Conservation (phyloP, 2,888 invertebrate genomes). For the Sabellastarte sp. region DNA sequence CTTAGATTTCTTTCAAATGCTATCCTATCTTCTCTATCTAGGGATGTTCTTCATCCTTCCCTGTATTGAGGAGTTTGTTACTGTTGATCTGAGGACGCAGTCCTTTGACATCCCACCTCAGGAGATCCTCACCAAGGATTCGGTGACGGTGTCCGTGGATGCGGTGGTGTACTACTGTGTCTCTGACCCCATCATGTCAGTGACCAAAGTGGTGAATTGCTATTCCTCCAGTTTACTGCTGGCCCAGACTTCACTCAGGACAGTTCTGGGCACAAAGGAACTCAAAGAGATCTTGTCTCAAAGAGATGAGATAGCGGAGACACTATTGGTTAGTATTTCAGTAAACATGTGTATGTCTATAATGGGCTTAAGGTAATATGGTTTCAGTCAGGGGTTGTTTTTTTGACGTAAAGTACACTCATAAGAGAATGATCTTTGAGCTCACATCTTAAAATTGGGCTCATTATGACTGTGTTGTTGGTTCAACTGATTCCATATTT, state of each 20-base stretch:
- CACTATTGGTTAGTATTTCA: slow-evolving; percentile 48
- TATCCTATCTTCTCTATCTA: slow-evolving; percentile 10
- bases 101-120: slow-evolving; percentile 57
- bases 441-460: too few relatives aligned
- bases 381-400: too few relatives aligned
- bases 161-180: slow-evolving; percentile 38
- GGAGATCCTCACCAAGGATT: slow-evolving; percentile 53
- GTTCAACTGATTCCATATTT: too few relatives aligned
- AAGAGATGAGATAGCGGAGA: slow-evolving; percentile 47
- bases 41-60: slow-evolving; percentile 41
- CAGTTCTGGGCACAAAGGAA: slow-evolving; percentile 43
- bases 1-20: neutral
- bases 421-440: too few relatives aligned
- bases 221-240: slow-evolving; percentile 49
- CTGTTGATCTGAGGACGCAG: slow-evolving; percentile 41
- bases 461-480: too few relatives aligned
- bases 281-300: slow-evolving; percentile 51
- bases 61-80: slow-evolving; percentile 37
- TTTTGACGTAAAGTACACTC: too few relatives aligned
- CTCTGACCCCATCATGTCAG: slow-evolving; percentile 53
- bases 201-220: slow-evolving; percentile 45
- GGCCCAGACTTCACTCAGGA: slow-evolving; percentile 49
- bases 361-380: too few relatives aligned
- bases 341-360: too few relatives aligned
- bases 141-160: slow-evolving; percentile 49